Evolutionary conservation across 1,140 invertebrate genomes (phyloP).

Genomic region (Drosophila insularis): DNA sequence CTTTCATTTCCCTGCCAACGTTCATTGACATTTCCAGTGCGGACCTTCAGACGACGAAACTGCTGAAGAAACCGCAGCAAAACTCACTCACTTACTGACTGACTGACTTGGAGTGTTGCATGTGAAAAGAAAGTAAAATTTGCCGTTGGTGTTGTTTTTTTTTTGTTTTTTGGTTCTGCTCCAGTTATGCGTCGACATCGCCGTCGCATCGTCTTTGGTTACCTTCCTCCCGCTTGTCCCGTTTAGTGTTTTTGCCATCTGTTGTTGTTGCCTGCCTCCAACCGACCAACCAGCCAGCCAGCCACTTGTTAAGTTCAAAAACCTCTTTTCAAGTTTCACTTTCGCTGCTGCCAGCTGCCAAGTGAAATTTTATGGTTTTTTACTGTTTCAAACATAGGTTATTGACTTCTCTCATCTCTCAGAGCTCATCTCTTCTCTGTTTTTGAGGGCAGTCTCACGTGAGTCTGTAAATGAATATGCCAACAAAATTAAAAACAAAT

Average conservation of each 20-base stretch:
- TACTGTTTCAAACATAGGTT: slow-evolving; percentile 18
- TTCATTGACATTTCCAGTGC: slow-evolving; percentile 4
- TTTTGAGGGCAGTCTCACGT: slow-evolving; percentile 15
- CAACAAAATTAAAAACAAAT: background rate
- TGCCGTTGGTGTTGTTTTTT: slow-evolving; percentile 20
- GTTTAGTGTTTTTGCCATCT: background rate
- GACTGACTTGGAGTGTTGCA: slow-evolving; percentile 35
- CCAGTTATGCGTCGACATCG: slow-evolving; percentile 54
- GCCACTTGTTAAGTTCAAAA: slow-evolving; percentile 65
- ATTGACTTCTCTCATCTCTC: background rate
- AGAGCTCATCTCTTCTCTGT: background rate
- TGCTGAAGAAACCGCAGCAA: background rate
- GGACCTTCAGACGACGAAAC: background rate
- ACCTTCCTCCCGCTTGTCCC: background rate
- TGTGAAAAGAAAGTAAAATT: slow-evolving; percentile 78
- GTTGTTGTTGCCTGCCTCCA: slow-evolving; percentile 1
- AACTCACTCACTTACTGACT: slow-evolving; percentile 1
- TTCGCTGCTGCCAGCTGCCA: slow-evolving; percentile 62
- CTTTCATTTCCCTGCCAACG: slow-evolving; percentile 4
- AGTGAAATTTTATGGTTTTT: slow-evolving; percentile 18
- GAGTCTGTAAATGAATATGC: slow-evolving; percentile 17
- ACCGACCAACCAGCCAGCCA: background rate
- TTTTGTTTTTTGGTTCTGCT: slow-evolving; percentile 63
- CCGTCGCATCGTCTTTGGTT: slow-evolving; percentile 1
- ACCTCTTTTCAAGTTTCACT: slow-evolving; percentile 69